Evolutionary conservation across 2,888 invertebrate genomes (phyloP).

Genomic region (Cryptophagus acutangulus): DNA sequence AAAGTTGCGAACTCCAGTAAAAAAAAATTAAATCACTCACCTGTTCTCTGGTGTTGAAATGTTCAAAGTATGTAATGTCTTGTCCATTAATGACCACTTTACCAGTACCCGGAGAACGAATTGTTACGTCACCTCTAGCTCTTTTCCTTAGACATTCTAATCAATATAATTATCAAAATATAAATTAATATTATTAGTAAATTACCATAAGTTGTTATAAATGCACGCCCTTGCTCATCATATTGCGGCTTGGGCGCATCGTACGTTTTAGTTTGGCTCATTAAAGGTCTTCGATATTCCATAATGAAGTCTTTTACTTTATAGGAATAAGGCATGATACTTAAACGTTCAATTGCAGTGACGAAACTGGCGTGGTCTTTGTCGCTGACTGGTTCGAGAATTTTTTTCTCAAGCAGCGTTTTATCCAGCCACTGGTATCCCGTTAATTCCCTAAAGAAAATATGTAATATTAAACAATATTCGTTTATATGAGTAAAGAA

Average conservation of each 20-base stretch:
- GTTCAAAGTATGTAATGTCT: constrained; percentile 71
- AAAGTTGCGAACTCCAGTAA: no score
- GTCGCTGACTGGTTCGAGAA: constrained; percentile 66
- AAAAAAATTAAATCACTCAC: no score
- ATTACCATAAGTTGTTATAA: constrained; percentile 63
- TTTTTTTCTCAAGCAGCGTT: constrained; percentile 57
- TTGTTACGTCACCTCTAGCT: constrained; percentile 72
- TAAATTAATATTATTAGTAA: constrained; percentile 6
- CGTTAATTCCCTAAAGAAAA: constrained; percentile 49
- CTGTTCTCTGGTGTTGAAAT: constrained; percentile 70
- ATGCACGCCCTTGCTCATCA: constrained; percentile 67
- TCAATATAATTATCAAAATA: constrained; percentile 1
- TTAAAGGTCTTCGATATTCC: constrained; percentile 59
- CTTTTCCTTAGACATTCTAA: constrained; percentile 66
- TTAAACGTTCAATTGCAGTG: constrained; percentile 65
- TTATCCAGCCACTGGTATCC: constrained; percentile 64
- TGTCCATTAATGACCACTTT: constrained; percentile 74
- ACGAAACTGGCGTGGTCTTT: constrained; percentile 69
- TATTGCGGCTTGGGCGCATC: constrained; percentile 65
- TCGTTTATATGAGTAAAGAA: neutral
- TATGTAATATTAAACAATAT: constrained; percentile 4
- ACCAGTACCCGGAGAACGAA: constrained; percentile 78
- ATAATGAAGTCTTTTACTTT: constrained; percentile 68
- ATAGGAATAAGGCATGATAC: constrained; percentile 66
- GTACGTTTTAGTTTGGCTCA: constrained; percentile 54